Evolutionary conservation across 53 echinoderm and acorn worm genomes (phyloP).

Genomic region (Arbacia lixula): DNA sequence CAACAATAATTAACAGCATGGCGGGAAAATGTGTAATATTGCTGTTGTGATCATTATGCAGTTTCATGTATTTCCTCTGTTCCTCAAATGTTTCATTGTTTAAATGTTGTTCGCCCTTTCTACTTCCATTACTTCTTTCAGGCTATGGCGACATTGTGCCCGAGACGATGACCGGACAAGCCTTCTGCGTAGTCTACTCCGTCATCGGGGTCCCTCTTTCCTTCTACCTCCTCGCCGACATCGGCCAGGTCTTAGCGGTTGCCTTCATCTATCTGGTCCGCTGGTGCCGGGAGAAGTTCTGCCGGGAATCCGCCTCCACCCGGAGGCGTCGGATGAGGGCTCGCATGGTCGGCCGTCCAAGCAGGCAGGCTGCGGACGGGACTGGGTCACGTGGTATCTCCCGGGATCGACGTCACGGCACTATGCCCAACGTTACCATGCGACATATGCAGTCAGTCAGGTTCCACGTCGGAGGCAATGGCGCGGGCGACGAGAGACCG

Average conservation of each 20-base stretch:
- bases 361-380: neutral
- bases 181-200: conserved; percentile 73
- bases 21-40: no score
- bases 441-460: conserved; percentile 29
- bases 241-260: conserved; percentile 75
- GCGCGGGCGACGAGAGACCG: neutral
- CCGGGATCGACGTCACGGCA: neutral
- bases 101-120: no score
- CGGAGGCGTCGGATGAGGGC: neutral
- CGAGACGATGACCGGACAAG: conserved; percentile 59
- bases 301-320: neutral
- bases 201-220: conserved; percentile 76
- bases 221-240: conserved; percentile 82
- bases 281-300: conserved; percentile 15
- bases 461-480: neutral
- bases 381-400: neutral
- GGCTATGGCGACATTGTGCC: conserved; percentile 90
- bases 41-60: no score
- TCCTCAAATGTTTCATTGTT: no score
- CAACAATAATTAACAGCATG: no score
- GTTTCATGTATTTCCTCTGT: no score
- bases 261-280: conserved; percentile 23
- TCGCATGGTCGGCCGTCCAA: neutral
- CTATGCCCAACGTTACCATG: conserved; percentile 41
- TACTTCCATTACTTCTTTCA: no score